Evolutionary conservation across 1,140 invertebrate genomes (phyloP).

Genomic region (Neoseiulus cucumeris): DNA sequence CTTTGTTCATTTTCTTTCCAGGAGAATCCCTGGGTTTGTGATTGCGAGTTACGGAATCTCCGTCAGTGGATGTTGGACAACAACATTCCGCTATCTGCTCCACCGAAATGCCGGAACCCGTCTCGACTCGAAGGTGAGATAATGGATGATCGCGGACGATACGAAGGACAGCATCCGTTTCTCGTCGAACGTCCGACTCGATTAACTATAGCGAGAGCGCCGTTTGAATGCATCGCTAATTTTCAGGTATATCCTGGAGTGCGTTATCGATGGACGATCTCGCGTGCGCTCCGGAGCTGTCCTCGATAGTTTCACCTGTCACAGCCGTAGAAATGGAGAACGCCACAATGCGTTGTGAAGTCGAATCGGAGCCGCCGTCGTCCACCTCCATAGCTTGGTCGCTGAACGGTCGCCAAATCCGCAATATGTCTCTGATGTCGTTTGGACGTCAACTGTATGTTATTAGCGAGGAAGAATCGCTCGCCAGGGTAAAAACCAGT

Average conservation of each 20-base stretch:
- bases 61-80: conserved; percentile 52
- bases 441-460: conserved; percentile 44
- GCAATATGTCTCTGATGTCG: conserved; percentile 41
- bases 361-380: conserved; percentile 3
- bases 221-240: too few relatives aligned
- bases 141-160: background rate
- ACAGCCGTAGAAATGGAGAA: conserved; percentile 18
- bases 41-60: conserved; percentile 53
- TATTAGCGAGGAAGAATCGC: conserved; percentile 46
- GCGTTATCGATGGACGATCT: conserved; percentile 46
- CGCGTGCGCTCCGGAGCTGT: conserved; percentile 54
- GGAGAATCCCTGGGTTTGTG: conserved; percentile 69
- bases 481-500: conserved; percentile 47
- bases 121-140: conserved; percentile 38
- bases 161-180: too few relatives aligned
- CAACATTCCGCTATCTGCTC: conserved; percentile 41
- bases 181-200: too few relatives aligned
- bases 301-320: conserved; percentile 34
- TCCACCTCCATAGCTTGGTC: conserved; percentile 54
- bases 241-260: conserved; percentile 40
- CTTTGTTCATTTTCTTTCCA: too few relatives aligned
- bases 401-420: conserved; percentile 55
- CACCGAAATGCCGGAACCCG: conserved; percentile 49
- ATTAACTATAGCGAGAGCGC: too few relatives aligned
- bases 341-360: conserved; percentile 45